Conservation (phyloP, 1,140 invertebrate genomes). For the Bathynomus jamesi region DNA sequence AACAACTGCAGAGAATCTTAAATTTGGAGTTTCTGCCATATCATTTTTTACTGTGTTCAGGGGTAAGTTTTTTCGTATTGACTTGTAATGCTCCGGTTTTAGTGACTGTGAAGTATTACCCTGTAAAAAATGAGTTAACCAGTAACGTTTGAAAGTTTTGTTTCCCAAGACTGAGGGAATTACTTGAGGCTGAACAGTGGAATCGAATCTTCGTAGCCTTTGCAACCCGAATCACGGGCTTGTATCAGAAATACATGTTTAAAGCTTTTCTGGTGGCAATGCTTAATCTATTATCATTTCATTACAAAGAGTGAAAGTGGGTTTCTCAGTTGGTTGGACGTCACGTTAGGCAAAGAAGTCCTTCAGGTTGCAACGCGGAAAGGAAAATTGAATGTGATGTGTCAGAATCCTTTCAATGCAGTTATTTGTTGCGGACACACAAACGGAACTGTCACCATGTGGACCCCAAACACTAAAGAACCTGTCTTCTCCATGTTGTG, state of each 20-base stretch:
- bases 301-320: conserved; percentile 63
- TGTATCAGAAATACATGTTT: too few species aligned
- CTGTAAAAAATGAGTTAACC: too few species aligned
- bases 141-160: too few species aligned
- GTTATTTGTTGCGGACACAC: conserved; percentile 79
- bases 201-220: too few species aligned
- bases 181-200: too few species aligned
- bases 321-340: conserved; percentile 83
- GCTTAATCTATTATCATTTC: too few species aligned
- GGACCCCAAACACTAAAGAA: conserved; percentile 82
- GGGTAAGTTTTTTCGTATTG: conserved; percentile 51
- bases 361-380: conserved; percentile 62
- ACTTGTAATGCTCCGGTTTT: background rate
- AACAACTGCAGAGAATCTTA: conserved; percentile 68
- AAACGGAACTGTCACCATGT: conserved; percentile 85
- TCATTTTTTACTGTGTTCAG: conserved; percentile 87
- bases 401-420: conserved; percentile 95
- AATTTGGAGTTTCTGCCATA: conserved; percentile 91
- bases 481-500: conserved; percentile 86
- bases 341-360: conserved; percentile 86
- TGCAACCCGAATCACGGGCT: too few species aligned
- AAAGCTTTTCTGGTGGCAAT: too few species aligned
- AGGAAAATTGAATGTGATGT: conserved; percentile 70
- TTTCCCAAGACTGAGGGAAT: too few species aligned
- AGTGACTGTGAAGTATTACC: background rate